Evolutionary conservation across 1,140 invertebrate genomes (phyloP).

Genomic region (Augochlora pura): DNA sequence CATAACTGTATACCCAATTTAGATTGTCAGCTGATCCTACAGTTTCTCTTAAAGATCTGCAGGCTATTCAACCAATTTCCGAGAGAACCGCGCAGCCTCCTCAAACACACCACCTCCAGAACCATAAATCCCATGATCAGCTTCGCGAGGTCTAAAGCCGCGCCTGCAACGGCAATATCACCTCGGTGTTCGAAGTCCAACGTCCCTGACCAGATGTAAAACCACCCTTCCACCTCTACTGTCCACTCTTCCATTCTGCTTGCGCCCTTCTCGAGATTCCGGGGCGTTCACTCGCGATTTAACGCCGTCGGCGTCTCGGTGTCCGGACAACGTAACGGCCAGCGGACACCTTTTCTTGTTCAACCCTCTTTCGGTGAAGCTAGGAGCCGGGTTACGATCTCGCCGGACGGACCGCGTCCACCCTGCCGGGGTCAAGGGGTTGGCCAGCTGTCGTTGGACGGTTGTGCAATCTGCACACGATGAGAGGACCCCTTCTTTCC

Average conservation of each 20-base stretch:
- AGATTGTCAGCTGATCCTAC: no score
- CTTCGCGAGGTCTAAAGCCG: no score
- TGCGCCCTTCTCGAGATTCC: background rate
- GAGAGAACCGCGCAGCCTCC: no score
- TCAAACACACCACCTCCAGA: no score
- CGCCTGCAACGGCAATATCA: no score
- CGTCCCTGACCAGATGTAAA: no score
- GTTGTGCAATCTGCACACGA: conserved; percentile 68
- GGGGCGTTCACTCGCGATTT: conserved; percentile 19
- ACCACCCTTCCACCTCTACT: no score
- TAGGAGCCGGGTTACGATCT: conserved; percentile 51
- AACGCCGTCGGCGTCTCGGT: conserved; percentile 32
- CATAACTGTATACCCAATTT: no score
- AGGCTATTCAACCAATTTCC: no score
- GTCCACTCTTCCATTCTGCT: background rate
- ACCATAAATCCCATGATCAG: no score
- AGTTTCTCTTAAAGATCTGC: no score
- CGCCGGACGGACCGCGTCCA: conserved; percentile 42
- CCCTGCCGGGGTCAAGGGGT: conserved; percentile 68
- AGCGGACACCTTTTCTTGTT: conserved; percentile 60
- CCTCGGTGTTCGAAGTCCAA: no score
- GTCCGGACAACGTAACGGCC: conserved; percentile 43
- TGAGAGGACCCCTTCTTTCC: conserved; percentile 50
- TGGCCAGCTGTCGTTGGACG: conserved; percentile 69
- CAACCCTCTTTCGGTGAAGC: conserved; percentile 55